These are phyloP conservation scores for Phaethon lepturus DNA, from an alignment of 2,113 vertebrate species.

Conservation along the genomic window DNA sequence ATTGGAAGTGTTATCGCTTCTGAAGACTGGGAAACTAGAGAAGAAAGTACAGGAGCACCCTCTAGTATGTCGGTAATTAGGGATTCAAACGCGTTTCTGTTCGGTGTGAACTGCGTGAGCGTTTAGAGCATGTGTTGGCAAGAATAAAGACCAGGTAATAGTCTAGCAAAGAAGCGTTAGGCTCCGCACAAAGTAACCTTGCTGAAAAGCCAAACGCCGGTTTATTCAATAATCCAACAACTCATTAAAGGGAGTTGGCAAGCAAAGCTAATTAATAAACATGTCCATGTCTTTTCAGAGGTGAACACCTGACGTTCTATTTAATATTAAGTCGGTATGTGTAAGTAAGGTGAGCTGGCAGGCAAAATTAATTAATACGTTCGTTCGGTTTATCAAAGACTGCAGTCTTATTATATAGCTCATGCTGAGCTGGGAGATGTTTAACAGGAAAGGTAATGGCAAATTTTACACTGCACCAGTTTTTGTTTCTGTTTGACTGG, in stretches of 20 bases:
- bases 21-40: neutral
- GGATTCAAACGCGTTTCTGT: accelerated
- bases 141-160: neutral
- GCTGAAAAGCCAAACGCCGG: neutral
- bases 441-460: neutral
- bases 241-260: neutral
- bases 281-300: neutral
- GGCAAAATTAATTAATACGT: neutral
- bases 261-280: neutral
- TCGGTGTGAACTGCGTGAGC: neutral
- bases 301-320: neutral
- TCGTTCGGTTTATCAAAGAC: neutral
- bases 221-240: neutral
- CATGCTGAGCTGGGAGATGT: neutral
- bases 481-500: neutral
- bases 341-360: conserved; percentile 24
- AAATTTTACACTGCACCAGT: accelerated
- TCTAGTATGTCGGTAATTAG: neutral
- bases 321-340: neutral
- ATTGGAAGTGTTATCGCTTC: neutral
- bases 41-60: neutral
- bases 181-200: neutral
- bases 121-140: neutral
- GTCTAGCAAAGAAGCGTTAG: neutral
- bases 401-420: neutral